Base-by-base conservation (phyloP, 1,140 invertebrate genomes). In the Drosophila mauritiana region DNA sequence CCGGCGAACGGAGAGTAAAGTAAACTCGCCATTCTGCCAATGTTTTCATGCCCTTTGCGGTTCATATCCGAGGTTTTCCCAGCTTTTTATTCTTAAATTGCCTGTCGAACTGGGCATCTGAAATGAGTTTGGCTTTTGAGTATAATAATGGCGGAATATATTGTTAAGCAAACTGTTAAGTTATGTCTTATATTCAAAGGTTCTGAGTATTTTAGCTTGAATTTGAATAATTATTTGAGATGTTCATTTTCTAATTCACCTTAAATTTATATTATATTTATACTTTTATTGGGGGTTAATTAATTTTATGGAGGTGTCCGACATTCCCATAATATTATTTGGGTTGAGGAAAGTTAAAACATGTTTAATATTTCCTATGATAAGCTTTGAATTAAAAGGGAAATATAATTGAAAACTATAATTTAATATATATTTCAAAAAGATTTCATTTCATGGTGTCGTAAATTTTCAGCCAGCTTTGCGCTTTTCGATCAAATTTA, bases 1-100 rank as follows among this genome's bases (percentile, higher is more conserved):
- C 49, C 45, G 37, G 45, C 51, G 20, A 59, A 15, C 37, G 13
- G 48, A 75, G 72, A 49, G 72, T 36, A 63, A 49, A 56, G 72
- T 40, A 72, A 72, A 72, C 68, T 70, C 46, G 65, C 65, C 65
- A 51, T 74, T 51, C 57, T 74, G 49, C 37, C 43, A 74, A 53
- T 74, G 59, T 53, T 74, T 74, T 31, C 13, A 43, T 55, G 58
- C 51, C 27, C 43, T 40, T 64, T 72, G 54, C 31, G 36, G 27
- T 13, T 31, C 7, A 31, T 31, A 31, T 31, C 31, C 15, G 25
- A 63, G 36, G 12, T 39, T 12, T 52, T 36, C 42, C 10, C 8
- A 2, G 43, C 20, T 5, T 7, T 45, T 46, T 8, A 45, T 36
- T 22, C 43, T 48, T 48, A 46, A 46, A 46, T 34, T 22, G 27